These are phyloP conservation scores for Gambelia wislizenii DNA, from an alignment of 2,797 vertebrate species.

Conservation along the genomic window DNA sequence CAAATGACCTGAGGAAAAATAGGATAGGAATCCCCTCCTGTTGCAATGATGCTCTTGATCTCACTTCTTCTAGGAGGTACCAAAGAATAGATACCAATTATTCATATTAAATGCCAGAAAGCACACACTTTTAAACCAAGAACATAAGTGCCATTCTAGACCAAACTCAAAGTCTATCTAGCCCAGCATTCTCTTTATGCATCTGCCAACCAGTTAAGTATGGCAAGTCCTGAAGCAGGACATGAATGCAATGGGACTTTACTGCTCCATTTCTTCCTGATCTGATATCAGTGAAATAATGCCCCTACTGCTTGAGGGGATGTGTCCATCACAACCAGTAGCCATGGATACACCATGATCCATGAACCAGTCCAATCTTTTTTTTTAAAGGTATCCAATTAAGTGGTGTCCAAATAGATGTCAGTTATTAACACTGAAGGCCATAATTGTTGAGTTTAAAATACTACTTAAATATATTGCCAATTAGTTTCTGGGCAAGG, in stretches of 20 bases:
- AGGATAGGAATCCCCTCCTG: not conserved
- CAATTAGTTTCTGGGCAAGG: no score
- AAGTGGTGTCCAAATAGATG: not conserved
- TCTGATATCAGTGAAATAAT: no score
- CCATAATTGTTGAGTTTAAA: not conserved
- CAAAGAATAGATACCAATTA: not conserved
- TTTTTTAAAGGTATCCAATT: not conserved
- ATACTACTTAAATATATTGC: not conserved
- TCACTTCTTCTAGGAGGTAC: not conserved
- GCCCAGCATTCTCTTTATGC: no score
- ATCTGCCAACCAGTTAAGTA: no score
- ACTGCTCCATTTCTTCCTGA: no score
- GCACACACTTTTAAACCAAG: not conserved
- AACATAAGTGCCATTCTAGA: no score
- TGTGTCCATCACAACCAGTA: no score
- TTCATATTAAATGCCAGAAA: not conserved
- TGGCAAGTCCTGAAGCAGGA: no score
- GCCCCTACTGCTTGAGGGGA: not conserved
- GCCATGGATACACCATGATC: not conserved
- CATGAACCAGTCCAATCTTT: not conserved
- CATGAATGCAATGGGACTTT: no score
- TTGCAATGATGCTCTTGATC: not conserved
- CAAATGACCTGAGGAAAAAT: not conserved
- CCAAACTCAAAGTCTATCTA: no score
- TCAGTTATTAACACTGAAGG: not conserved